A percentile compares a stretch with the other conserved stretches of the same genome.
Evolutionary conservation across 2,113 vertebrate genomes (phyloP).

Genomic region (Cacatua alba): DNA sequence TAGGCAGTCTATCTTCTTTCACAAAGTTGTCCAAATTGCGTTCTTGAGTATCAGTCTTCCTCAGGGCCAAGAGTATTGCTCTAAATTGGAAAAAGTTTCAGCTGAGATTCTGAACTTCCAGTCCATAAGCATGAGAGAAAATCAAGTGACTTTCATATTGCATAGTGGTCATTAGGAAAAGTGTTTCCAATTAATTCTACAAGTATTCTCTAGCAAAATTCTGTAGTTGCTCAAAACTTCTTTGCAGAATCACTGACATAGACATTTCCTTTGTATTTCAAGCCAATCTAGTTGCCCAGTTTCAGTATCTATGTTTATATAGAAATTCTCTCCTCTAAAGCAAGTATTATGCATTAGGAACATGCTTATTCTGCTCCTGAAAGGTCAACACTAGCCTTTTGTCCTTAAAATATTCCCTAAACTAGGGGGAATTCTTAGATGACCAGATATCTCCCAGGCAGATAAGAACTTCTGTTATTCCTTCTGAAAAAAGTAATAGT

Average conservation of each 20-base stretch:
- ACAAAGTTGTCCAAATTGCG: background rate
- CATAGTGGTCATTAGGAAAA: background rate
- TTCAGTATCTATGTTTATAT: background rate
- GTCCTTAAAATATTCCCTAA: background rate
- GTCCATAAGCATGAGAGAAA: background rate
- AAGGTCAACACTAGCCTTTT: background rate
- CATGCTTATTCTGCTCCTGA: background rate
- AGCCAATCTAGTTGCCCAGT: background rate
- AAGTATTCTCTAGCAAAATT: background rate
- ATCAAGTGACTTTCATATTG: background rate
- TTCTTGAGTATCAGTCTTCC: background rate
- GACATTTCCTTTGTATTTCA: background rate
- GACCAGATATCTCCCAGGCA: background rate
- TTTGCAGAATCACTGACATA: background rate
- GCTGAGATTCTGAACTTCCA: background rate
- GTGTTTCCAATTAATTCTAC: background rate
- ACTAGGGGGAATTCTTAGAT: background rate
- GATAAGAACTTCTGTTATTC: background rate
- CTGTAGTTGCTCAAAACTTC: background rate
- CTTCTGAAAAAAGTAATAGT: background rate
- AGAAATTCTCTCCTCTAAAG: background rate
- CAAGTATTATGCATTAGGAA: background rate
- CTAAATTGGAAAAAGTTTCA: background rate
- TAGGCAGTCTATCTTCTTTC: background rate
- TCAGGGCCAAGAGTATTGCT: background rate